Percentiles rank a stretch among this genome's conserved stretches.
These are phyloP conservation scores for Gymnoscopelus braueri DNA, from an alignment of 2,797 vertebrate genomes.

Conservation along the genomic window DNA sequence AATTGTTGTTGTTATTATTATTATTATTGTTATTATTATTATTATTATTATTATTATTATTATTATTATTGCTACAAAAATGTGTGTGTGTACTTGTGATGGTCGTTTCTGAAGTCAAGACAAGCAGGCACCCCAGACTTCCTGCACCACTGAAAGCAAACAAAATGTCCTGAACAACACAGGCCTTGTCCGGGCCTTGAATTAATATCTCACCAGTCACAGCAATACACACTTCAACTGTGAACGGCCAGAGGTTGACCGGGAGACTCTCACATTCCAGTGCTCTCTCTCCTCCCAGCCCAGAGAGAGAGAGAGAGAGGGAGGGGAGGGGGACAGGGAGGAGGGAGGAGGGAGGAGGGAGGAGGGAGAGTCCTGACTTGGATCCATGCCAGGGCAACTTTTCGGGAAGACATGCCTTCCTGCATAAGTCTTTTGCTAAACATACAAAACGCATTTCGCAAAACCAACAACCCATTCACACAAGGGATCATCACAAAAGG, in stretches of 20 bases:
- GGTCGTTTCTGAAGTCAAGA: neutral
- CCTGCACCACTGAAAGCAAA: conserved; percentile 23
- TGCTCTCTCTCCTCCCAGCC: conserved; percentile 8
- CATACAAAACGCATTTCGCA: conserved; percentile 12
- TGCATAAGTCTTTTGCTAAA: conserved; percentile 29
- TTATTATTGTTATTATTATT: too few relatives aligned
- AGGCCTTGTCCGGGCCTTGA: conserved; percentile 39
- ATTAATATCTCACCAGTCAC: conserved; percentile 43
- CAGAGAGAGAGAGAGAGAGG: conserved; percentile 21
- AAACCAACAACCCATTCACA: neutral
- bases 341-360: conserved; percentile 7
- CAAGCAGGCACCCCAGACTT: neutral
- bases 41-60: too few relatives aligned
- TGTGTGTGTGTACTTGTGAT: too few relatives aligned
- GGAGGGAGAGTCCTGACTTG: conserved; percentile 35
- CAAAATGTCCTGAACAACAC: conserved; percentile 9
- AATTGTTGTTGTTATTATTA: too few relatives aligned
- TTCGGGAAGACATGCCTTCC: conserved; percentile 49
- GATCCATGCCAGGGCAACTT: conserved; percentile 48
- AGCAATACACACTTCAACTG: conserved; percentile 21
- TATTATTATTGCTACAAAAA: too few relatives aligned
- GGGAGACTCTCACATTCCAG: conserved; percentile 67
- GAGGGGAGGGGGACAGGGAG: conserved; percentile 15
- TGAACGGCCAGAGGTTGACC: conserved; percentile 38
- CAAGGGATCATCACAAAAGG: neutral